A percentile compares a stretch with the other conserved stretches of the same genome.
Conservation (phyloP, 2,797 vertebrate species). For the Hyperoplus immaculatus region DNA sequence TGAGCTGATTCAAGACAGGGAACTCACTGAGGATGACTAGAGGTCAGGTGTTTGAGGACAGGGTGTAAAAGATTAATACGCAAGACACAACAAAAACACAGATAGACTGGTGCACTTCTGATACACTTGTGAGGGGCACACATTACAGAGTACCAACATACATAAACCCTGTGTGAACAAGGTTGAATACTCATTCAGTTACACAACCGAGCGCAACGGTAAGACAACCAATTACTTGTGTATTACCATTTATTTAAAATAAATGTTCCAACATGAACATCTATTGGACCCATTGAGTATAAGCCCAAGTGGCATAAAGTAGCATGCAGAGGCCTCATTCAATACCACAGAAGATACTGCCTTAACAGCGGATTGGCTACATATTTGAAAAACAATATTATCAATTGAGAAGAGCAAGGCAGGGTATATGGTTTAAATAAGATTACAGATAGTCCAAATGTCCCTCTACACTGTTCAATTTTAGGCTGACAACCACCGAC, state of each 20-base stretch:
- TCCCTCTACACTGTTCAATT: background rate
- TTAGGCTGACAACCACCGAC: background rate
- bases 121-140: background rate
- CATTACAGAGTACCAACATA: no score
- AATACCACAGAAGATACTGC: background rate
- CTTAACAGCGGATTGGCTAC: background rate
- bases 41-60: slow-evolving; percentile 23
- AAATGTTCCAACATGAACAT: background rate
- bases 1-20: slow-evolving; percentile 61
- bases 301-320: background rate
- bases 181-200: slow-evolving; percentile 1
- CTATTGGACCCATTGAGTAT: background rate
- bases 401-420: background rate
- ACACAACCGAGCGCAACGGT: background rate
- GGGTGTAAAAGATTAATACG: slow-evolving; percentile 45
- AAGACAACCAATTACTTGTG: background rate
- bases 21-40: slow-evolving; percentile 43
- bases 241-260: background rate
- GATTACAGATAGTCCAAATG: background rate
- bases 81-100: slow-evolving; percentile 30
- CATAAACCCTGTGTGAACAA: background rate
- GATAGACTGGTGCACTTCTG: background rate
- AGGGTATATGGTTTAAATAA: background rate
- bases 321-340: background rate
- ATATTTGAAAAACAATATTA: background rate